Base-by-base conservation (phyloP, 2,888 invertebrate species). In the Phlogophora meticulosa region DNA sequence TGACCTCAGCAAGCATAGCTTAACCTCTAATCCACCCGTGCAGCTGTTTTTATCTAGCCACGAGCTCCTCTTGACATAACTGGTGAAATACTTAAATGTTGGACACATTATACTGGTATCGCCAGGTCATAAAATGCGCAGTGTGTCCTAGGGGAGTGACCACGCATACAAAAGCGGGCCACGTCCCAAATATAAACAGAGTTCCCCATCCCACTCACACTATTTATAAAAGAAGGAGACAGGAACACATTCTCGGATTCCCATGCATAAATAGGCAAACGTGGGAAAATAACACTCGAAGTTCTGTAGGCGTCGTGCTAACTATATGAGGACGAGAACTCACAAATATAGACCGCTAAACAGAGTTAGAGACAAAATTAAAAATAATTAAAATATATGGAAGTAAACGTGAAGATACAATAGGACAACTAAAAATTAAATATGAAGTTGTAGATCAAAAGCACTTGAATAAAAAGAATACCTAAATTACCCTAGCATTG, bases 211-310 rank as follows among this genome's bases (percentile, higher is more conserved):
- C 76, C 82, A 75, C 58, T 88, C 84, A 78, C 57, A 64, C 70
- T 56, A 61, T 42, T 40, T 75, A 73, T 58, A 45, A 62, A 77
- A 72, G 82, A 86, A 72, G 64, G 66, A 68, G 84, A 87, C 68
- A 69, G 76, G 69, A 64, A 70, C 65, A 76, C 69, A 80, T 79
- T 83, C 84, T 82, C 82, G 85, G 83, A 87, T 89, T 86, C 83
- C 84, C 84, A 78, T 83, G 86, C 85, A 86, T 87, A 87, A 87
- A 87, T 86, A 87, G 84, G 78, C 72, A 83, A 69, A 87, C 91
- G 91, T 92, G 92, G 89, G 92, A 92, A 92, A 88, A 89, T 85
- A 88, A 84, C 82, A 85, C 78, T 81, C 28, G 40, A 59, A 73
- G 76, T 64, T 55, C 65, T 65, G 82, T 83, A 73, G 85, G 81